phyloP scores from a whole-genome alignment of 2,888 invertebrate species.

The Andrena bicolor region DNA sequence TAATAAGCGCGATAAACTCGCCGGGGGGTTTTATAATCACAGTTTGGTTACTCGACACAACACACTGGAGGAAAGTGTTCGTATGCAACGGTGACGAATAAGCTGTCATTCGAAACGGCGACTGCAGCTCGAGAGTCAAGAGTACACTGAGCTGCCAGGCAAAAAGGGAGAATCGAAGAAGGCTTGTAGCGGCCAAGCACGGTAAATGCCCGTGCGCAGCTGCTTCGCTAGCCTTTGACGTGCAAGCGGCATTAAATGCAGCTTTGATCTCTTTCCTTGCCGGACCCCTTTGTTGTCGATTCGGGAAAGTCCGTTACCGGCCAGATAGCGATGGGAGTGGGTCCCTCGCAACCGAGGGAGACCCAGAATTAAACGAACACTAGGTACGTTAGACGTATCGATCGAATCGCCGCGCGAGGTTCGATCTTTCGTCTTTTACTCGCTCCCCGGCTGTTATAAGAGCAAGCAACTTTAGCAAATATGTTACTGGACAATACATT shows the following conservation, averaged over 20 bases:
- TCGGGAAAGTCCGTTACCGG: slow-evolving; percentile 13
- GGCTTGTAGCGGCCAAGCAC: slow-evolving; percentile 41
- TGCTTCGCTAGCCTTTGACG: slow-evolving; percentile 35
- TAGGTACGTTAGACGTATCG: neutral
- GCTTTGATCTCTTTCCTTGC: slow-evolving; percentile 27
- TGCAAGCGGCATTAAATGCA: slow-evolving; percentile 32
- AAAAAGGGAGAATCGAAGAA: slow-evolving; percentile 49
- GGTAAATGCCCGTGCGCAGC: slow-evolving; percentile 51
- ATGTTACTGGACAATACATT: neutral
- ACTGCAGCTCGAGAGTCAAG: slow-evolving; percentile 55
- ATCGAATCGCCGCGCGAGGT: neutral
- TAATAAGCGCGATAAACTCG: no score
- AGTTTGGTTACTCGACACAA: neutral
- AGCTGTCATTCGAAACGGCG: slow-evolving; percentile 4
- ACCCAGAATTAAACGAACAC: neutral
- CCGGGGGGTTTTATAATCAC: neutral
- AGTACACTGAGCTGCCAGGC: slow-evolving; percentile 48
- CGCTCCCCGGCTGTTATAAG: no score
- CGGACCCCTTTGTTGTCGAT: slow-evolving; percentile 9
- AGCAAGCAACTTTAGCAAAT: no score
- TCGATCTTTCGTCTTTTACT: no score
- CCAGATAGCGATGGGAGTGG: slow-evolving; percentile 1
- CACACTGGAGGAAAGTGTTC: neutral
- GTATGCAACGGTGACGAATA: neutral
- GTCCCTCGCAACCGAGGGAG: neutral